Evolutionary conservation across 2,888 invertebrate species (phyloP).

Genomic region (Neria commutata): DNA sequence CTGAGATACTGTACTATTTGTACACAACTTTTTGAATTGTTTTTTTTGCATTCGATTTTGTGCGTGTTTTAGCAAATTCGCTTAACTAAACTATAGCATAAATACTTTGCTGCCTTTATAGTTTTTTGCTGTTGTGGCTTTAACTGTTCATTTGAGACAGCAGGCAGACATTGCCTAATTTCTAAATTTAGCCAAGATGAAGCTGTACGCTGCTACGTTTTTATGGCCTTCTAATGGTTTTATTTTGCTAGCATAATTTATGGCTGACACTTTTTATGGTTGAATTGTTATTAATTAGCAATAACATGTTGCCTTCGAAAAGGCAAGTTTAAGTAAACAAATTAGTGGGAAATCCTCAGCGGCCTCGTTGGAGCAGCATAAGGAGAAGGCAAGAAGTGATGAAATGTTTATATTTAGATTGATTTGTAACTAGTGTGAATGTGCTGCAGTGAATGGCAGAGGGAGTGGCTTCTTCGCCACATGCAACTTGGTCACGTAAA

Average conservation of each 20-base stretch:
- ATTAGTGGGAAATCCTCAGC: too few species aligned
- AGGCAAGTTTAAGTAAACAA: too few species aligned
- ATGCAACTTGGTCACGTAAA: background rate
- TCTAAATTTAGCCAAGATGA: background rate
- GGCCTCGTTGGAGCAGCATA: too few species aligned
- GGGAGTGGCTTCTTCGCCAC: background rate
- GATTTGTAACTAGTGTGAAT: too few species aligned
- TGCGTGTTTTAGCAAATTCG: too few species aligned
- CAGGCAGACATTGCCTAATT: background rate
- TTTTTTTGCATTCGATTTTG: background rate
- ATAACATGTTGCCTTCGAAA: background rate
- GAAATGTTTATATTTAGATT: too few species aligned
- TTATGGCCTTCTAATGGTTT: background rate
- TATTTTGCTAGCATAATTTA: background rate
- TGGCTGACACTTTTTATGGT: background rate
- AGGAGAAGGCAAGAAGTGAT: too few species aligned
- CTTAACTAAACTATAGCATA: too few species aligned
- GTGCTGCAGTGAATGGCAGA: too few species aligned
- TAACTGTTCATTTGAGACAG: background rate
- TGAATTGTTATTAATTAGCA: background rate
- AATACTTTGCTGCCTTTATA: too few species aligned
- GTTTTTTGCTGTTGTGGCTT: background rate
- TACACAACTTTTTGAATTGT: background rate
- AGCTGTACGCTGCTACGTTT: too few species aligned
- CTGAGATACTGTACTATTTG: too few species aligned